phyloP scores from a whole-genome alignment of 2,888 invertebrate species.

The Protula sp. region DNA sequence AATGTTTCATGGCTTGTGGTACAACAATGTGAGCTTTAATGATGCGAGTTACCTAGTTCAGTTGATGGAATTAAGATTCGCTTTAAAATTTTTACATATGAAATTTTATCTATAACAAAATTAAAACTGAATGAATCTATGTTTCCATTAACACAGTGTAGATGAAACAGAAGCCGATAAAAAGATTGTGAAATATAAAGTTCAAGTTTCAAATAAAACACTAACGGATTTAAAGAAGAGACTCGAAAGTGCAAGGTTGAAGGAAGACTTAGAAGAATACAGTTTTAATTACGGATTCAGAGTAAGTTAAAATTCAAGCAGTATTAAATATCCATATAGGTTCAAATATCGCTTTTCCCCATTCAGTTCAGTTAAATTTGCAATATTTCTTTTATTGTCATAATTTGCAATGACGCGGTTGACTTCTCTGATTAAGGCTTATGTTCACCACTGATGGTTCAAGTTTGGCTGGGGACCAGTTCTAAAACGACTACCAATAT shows the following conservation, averaged over 20 bases:
- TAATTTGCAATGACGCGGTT: too few species aligned
- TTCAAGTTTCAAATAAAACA: constrained; percentile 4
- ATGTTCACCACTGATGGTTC: too few species aligned
- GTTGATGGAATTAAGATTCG: not conserved
- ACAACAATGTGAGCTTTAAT: not conserved
- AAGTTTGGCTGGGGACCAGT: too few species aligned
- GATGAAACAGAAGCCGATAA: too few species aligned
- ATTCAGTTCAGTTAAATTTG: too few species aligned
- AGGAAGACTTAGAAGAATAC: constrained; percentile 8
- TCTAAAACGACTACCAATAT: too few species aligned
- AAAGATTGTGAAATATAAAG: too few species aligned
- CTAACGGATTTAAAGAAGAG: constrained; percentile 8
- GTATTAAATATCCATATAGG: not conserved
- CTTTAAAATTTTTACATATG: not conserved
- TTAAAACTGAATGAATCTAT: not conserved
- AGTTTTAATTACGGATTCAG: constrained; percentile 16
- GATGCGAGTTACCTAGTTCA: not conserved
- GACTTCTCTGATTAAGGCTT: too few species aligned
- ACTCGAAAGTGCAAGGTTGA: constrained; percentile 8
- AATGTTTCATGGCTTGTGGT: too few species aligned
- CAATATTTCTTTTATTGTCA: too few species aligned
- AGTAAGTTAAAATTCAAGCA: not conserved
- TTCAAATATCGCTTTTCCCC: too few species aligned
- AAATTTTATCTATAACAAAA: not conserved
- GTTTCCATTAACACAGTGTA: not conserved